These are phyloP conservation scores for Holocentrus rufus DNA, from an alignment of 2,797 vertebrate genomes.

Conservation along the genomic window DNA sequence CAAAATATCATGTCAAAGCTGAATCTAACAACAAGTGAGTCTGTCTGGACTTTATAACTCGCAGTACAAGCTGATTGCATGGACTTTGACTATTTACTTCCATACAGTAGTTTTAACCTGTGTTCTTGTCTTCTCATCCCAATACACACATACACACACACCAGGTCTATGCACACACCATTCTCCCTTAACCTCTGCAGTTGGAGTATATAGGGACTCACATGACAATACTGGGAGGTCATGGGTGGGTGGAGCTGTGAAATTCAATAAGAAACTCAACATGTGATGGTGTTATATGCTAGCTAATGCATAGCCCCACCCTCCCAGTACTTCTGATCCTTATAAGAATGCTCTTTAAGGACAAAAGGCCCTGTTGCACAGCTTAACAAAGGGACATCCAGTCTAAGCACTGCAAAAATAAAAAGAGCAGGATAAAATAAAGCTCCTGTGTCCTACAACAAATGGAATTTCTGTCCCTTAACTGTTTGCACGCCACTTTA, in stretches of 20 bases:
- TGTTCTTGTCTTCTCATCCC: no score
- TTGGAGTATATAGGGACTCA: constrained; percentile 45
- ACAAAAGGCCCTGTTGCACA: constrained; percentile 54
- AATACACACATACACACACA: not conserved
- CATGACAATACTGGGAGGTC: constrained; percentile 55
- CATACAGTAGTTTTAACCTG: constrained; percentile 15
- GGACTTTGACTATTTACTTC: not conserved
- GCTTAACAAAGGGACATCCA: constrained; percentile 45
- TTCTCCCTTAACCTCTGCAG: not conserved
- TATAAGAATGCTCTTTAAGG: constrained; percentile 51
- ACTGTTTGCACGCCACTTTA: constrained; percentile 17
- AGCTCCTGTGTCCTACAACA: constrained; percentile 13
- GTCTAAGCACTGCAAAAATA: constrained; percentile 26
- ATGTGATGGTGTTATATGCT: constrained; percentile 72
- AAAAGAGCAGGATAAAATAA: constrained; percentile 34
- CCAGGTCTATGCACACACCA: not conserved
- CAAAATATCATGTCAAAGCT: not conserved
- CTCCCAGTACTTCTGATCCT: constrained; percentile 45
- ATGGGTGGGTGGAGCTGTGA: constrained; percentile 60
- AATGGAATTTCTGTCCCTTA: not conserved
- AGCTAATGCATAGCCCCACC: constrained; percentile 41
- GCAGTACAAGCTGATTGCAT: not conserved
- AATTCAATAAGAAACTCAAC: constrained; percentile 72
- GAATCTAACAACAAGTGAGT: constrained; percentile 6
- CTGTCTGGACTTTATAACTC: not conserved